Evolutionary conservation across 2,113 vertebrate species (phyloP).

Genomic region (Eurystomus gularis): DNA sequence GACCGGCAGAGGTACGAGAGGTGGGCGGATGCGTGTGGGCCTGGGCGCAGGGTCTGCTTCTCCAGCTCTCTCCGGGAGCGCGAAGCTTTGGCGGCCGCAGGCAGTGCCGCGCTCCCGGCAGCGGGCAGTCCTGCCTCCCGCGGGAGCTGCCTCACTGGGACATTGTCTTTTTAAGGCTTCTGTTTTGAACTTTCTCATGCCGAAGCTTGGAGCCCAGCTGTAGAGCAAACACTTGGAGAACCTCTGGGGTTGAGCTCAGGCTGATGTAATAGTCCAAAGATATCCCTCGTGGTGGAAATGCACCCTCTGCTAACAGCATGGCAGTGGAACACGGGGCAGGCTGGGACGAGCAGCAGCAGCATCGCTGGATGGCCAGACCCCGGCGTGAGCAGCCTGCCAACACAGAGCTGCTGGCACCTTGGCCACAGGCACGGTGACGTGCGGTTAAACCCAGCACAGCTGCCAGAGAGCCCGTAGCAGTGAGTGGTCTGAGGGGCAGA

Average conservation of each 20-base stretch:
- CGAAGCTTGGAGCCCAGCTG: neutral
- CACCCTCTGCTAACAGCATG: neutral
- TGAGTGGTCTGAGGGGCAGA: neutral
- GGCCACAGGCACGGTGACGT: neutral
- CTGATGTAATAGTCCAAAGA: slow-evolving; percentile 75
- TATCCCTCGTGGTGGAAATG: slow-evolving; percentile 50
- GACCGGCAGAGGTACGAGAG: neutral
- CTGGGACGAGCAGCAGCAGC: neutral
- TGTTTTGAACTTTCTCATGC: slow-evolving; percentile 38
- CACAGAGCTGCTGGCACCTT: fast-evolving
- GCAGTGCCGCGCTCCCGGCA: neutral
- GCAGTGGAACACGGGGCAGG: neutral
- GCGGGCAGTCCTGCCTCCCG: neutral
- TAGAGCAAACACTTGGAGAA: slow-evolving; percentile 24
- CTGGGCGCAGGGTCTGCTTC: neutral
- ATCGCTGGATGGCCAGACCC: neutral
- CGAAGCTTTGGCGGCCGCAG: fast-evolving
- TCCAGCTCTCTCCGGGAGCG: neutral
- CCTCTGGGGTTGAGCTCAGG: slow-evolving; percentile 41
- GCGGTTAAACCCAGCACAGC: neutral
- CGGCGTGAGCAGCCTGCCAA: neutral
- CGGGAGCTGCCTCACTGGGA: neutral
- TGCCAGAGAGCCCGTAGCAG: neutral
- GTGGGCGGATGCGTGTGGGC: fast-evolving
- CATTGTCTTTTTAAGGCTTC: slow-evolving; percentile 59